A percentile compares a stretch with the other conserved stretches of the same genome.
Conservation (phyloP, 2,797 vertebrate genomes). For the Carapus acus region DNA sequence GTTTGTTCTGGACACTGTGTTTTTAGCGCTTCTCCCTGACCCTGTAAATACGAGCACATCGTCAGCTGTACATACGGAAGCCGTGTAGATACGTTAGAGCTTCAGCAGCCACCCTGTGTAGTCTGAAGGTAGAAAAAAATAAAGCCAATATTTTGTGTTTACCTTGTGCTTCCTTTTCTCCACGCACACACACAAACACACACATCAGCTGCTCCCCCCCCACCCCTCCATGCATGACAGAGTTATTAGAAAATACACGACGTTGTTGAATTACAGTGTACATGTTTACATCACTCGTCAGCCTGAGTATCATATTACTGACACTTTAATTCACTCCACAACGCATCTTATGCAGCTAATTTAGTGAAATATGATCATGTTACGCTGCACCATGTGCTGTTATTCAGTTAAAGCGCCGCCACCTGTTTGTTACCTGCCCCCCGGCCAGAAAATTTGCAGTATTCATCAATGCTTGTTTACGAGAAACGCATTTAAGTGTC, state of each 20-base stretch:
- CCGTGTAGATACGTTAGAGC: constrained; percentile 97
- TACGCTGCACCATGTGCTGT: constrained; percentile 16
- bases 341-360: constrained; percentile 24
- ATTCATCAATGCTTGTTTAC: constrained; percentile 26
- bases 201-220: no score
- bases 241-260: constrained; percentile 4
- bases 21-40: constrained; percentile 91
- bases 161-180: constrained; percentile 37
- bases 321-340: constrained; percentile 10
- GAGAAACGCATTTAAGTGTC: constrained; percentile 23
- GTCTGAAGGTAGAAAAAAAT: constrained; percentile 87
- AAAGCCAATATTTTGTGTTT: constrained; percentile 86
- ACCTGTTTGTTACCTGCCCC: constrained; percentile 28
- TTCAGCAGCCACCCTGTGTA: constrained; percentile 92
- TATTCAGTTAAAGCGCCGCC: constrained; percentile 30
- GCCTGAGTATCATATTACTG: not conserved
- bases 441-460: constrained; percentile 9
- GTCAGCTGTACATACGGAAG: constrained; percentile 91
- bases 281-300: not conserved
- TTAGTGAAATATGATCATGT: constrained; percentile 27
- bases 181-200: not conserved
- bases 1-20: constrained; percentile 89
- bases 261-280: not conserved
- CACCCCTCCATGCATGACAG: not conserved
- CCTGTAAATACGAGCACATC: constrained; percentile 86